Evolutionary conservation across 1,140 invertebrate genomes (phyloP).

Genomic region (Gryllus bimaculatus): DNA sequence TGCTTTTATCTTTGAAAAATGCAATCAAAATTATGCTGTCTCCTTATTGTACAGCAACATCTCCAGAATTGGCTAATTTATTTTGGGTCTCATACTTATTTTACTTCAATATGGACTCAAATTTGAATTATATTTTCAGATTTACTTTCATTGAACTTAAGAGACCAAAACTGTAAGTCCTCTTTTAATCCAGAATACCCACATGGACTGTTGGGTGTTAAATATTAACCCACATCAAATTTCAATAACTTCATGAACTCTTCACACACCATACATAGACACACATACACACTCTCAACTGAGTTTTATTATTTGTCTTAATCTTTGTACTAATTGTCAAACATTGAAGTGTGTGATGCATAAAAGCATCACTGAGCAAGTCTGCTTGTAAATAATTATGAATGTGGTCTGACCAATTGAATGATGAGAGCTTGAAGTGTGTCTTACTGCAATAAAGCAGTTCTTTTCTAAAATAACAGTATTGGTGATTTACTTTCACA

Average conservation of each 20-base stretch:
- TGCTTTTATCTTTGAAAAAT: background rate
- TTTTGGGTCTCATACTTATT: background rate
- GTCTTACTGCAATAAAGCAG: background rate
- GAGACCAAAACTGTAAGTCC: too few species aligned
- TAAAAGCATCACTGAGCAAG: background rate
- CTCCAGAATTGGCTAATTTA: background rate
- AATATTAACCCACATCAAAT: background rate
- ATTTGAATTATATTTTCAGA: too few species aligned
- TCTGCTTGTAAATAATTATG: background rate
- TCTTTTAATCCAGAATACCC: too few species aligned
- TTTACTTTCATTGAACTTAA: too few species aligned
- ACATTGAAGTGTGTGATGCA: background rate
- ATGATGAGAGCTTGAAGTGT: background rate
- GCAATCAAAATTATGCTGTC: background rate
- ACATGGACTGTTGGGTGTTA: background rate
- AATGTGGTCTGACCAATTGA: background rate
- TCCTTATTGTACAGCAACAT: background rate
- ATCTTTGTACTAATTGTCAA: background rate
- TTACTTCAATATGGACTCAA: too few species aligned
- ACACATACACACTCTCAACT: background rate
- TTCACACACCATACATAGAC: background rate
- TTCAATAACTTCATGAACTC: background rate
- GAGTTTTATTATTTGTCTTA: slow-evolving; percentile 2
- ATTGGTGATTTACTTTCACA: background rate
- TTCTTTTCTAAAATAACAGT: background rate